Evolutionary conservation across 35 echinoderm and acorn worm species (phyloP), one percentile per base, ranked within the genome.

Genomic region (Diadema setosum): DNA sequence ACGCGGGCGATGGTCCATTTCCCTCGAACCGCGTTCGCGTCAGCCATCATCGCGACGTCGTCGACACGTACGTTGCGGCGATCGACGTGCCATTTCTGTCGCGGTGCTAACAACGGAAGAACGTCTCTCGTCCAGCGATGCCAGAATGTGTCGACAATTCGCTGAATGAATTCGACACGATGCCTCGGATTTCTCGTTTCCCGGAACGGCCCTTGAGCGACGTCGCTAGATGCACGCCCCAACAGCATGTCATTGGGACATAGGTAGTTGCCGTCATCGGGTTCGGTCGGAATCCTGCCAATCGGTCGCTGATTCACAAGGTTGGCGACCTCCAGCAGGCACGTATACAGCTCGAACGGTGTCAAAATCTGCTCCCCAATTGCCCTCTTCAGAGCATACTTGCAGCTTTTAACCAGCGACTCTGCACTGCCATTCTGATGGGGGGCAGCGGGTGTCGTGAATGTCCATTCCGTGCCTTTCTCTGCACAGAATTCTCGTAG

Each of bases 311-410:
- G 23, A 82, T 81, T 82, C n/a, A 89, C 58, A 24, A 89, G 87
- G 33, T 89, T 89, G 30, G 75, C 87, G 0, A 81, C 88, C 27
- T 90, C 82, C 5, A 85, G 70, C 34, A 90, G 43, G 44, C 46
- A 75, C 14, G 93, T 94, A 63, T 86, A 82, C 23, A 90, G 43
- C 45, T 94, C 87, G 14, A 94, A 85, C 0, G 39, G 70, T 30
- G n/a, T 39, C 32, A n/a, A n/a, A n/a, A n/a, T n/a, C 56, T 91
- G 93, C 32, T 90, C 88, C 76, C 83, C 93, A 81, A 94, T 91
- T 24, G 88, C 82, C 36, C 81, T 78, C 41, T 81, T 76, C 4
- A 91, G 42, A 14, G 93, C 93, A 23, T 45, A 25, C 50, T 94
- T 78, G 29, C 50, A 61, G 46, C 76, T 93, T 30, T 89, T 83